Evolutionary conservation across 1,140 invertebrate species (phyloP), one percentile per base, ranked within the genome.

Genomic region (Daktulosphaira vitifoliae): DNA sequence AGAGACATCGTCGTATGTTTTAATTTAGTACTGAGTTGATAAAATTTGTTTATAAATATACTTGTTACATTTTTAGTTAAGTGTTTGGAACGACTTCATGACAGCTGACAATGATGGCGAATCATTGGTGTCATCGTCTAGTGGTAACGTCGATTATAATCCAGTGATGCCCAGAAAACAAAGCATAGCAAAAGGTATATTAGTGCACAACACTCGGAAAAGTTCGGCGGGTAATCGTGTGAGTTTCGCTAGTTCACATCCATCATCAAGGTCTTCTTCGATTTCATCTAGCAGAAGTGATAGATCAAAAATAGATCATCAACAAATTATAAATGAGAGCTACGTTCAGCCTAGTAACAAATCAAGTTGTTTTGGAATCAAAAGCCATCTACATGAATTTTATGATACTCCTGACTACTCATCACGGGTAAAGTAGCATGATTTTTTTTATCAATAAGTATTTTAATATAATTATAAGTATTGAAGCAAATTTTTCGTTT

Each of bases 341-440:
- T 22, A 44, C 18, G 5, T 5, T 1, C 11, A 7, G 42, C 20
- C 39, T 0, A 25, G 26, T 3, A 67, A 26, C 25, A 74, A 73
- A 65, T 73, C 73, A 1, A 72, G 73, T 53, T 76, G 76, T 54
- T 78, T 78, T 65, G 78, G 78, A 16, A 75, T 79, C 26, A 76
- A 74, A 68, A 78, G 77, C 29, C 78, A 79, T 67, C 68, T 79
- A 23, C 77, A 79, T 67, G 71, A 78, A 26, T 79, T 79, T 71
- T 79, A 79, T 68, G 76, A 78, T 52, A 68, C 69, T n/a, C 71
- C 72, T 38, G 70, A 70, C 56, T 23, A 42, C 33, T 65, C 11
- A 16, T 33, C 46, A 29, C 42, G 46, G 42, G 56, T 62, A 13
- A 1, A 38, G 11, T 33, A 33, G n/a, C n/a, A n/a, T n/a, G n/a